Evolutionary conservation across 1,140 invertebrate species (phyloP), one percentile per base, ranked within the genome.

Genomic region (Melipona quadrifasciata): DNA sequence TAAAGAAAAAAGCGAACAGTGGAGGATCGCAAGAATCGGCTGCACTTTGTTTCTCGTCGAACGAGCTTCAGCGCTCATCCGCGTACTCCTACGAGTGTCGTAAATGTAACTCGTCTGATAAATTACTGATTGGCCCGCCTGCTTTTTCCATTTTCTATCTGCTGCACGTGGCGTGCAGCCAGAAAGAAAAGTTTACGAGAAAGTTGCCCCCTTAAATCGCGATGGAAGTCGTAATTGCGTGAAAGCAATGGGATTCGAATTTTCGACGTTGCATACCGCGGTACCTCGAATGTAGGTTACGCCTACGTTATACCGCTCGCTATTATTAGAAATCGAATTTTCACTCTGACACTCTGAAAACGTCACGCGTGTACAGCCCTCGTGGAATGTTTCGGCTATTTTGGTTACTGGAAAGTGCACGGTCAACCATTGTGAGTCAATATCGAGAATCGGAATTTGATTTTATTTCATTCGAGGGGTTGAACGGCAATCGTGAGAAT

Each of bases 61-160:
- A 53, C 64, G 81, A 82, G 64, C 76, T 58, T 51, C 64, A 68
- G 21, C 79, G 39, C 6, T 0, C 39, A 39, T 39, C 39, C 68
- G 39, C 55, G 51, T 17, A 57, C 81, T 82, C 73, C 16, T 4
- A 39, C 39, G 51, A 51, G 61, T 61, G 58, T 58, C 73, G 72
- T 82, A 76, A 82, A 82, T 57, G 73, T 58, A 24, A 57, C 80
- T 67, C 34, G 24, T 21, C 14, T 77, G 81, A 82, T 77, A 82
- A 82, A 82, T 76, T 67, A 82, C 80, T 39, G 72, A 82, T 70
- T 58, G 51, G 34, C 57, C 58, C 53, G n/a, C 34, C 72, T 21
- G 39, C 31, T 27, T 53, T 31, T 53, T 24, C 21, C 27, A 27
- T 47, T 61, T 76, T 64, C 58, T 64, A 76, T 61, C 14, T 53